Evolutionary conservation across 2,113 vertebrate genomes (phyloP), one percentile per base, ranked within the genome.

Genomic region (Perognathus longimembris): DNA sequence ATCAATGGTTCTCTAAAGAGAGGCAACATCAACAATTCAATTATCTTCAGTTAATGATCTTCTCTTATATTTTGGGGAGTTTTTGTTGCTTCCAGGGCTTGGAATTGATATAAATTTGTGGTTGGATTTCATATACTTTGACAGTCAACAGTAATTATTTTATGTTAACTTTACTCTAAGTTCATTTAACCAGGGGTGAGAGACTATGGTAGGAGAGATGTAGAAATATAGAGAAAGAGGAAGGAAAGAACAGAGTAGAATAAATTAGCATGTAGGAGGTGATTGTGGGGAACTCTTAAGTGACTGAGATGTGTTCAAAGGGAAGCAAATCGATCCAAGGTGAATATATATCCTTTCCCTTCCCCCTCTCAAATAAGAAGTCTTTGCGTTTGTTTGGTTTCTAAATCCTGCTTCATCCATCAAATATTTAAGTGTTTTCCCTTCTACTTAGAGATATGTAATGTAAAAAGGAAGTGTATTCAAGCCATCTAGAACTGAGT

Each of bases 1-100:
- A 89, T 75, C 45, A 96, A 77, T 63, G 59, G 34, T 42, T 84
- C 73, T 94, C n/a, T 38, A 95, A 96, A 96, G 91, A 77, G 97
- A 97, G 32, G 24, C 9, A 88, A 94, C 85, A 97, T 73, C 20
- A 90, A 76, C 94, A 93, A 95, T 91, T 96, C 95, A 97, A 96
- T 95, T 90, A 95, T 75, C 50, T 95, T 95, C 82, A 93, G 34
- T 95, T 98, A 96, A 97, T 98, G 95, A 95, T 94, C 36, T 80
- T 94, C 93, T 92, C 77, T 95, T 74, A 92, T 77, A 95, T 95
- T 92, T 91, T 83, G 61, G 17, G 26, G 94, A 81, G 36, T 57
- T 45, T 89, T 63, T 95, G 70, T 90, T 95, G 86, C 14, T 82
- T 90, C 38, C 83, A 75, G 89, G 90, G 8, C 36, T 54, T 95